These are phyloP conservation scores for Camponotus fellah DNA, from an alignment of 2,888 invertebrate genomes.

Conservation along the genomic window DNA sequence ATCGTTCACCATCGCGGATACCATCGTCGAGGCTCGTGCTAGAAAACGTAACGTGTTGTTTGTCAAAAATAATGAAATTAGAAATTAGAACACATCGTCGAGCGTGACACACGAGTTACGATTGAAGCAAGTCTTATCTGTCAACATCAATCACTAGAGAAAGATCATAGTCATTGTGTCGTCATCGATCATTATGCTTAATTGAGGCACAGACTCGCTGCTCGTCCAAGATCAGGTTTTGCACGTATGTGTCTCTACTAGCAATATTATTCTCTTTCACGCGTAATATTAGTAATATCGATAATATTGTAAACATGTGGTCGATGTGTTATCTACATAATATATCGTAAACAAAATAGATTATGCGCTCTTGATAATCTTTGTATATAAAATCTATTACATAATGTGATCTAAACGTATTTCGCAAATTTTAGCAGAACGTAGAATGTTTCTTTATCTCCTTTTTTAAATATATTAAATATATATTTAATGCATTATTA, in stretches of 20 bases:
- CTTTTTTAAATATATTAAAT: background rate
- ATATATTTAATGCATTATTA: too few relatives aligned
- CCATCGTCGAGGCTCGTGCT: too few relatives aligned
- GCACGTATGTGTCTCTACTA: background rate
- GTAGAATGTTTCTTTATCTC: background rate
- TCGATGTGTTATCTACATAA: background rate
- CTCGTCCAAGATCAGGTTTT: background rate
- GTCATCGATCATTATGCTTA: constrained; percentile 18
- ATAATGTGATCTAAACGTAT: background rate
- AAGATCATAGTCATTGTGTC: constrained; percentile 10
- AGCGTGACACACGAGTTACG: background rate
- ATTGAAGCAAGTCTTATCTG: background rate
- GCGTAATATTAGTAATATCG: background rate
- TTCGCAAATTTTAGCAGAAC: background rate
- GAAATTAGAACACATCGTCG: background rate
- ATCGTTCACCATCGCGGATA: constrained; percentile 1
- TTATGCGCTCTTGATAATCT: background rate
- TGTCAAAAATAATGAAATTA: background rate
- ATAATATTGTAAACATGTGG: background rate
- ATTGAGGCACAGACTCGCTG: background rate
- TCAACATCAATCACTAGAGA: background rate
- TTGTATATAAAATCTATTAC: background rate
- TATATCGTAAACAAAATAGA: background rate
- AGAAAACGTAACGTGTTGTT: constrained; percentile 1
- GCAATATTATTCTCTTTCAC: background rate